phyloP scores from a whole-genome alignment of 1,140 invertebrate species.

The Argopecten irradians region DNA sequence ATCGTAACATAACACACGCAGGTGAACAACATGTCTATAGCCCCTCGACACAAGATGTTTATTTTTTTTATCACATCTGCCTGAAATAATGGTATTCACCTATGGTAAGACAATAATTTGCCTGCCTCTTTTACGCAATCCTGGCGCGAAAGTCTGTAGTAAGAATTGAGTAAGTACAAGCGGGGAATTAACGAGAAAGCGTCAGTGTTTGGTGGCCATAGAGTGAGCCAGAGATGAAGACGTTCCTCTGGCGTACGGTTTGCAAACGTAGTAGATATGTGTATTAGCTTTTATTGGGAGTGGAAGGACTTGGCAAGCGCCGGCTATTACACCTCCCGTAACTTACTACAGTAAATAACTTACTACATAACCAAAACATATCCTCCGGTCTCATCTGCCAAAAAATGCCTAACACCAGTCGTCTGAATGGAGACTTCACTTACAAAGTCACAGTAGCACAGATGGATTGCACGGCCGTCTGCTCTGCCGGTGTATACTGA shows the following conservation, averaged over 20 bases:
- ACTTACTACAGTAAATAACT: conserved; percentile 8
- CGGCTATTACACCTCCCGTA: not conserved
- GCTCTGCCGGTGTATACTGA: not conserved
- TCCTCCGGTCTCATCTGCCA: not conserved
- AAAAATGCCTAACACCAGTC: not conserved
- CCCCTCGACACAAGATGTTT: not conserved
- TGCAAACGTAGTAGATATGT: not conserved
- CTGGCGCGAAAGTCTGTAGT: not conserved
- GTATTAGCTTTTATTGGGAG: not conserved
- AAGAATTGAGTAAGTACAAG: conserved; percentile 3
- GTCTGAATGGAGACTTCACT: conserved; percentile 6
- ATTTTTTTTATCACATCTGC: not conserved
- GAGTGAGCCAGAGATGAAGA: not conserved
- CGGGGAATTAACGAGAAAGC: not conserved
- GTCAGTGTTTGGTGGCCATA: not conserved
- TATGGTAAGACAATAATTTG: not conserved
- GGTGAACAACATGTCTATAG: not conserved
- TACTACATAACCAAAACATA: conserved; percentile 11
- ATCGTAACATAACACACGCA: not conserved
- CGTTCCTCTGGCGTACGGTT: not conserved
- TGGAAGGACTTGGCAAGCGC: not conserved
- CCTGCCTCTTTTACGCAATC: not conserved
- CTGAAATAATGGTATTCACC: not conserved
- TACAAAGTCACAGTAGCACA: not conserved
- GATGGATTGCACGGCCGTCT: not conserved